Percentiles rank a stretch among this genome's conserved stretches.
These are phyloP conservation scores for Tapera naevia DNA, from an alignment of 2,797 vertebrate species.

Conservation along the genomic window DNA sequence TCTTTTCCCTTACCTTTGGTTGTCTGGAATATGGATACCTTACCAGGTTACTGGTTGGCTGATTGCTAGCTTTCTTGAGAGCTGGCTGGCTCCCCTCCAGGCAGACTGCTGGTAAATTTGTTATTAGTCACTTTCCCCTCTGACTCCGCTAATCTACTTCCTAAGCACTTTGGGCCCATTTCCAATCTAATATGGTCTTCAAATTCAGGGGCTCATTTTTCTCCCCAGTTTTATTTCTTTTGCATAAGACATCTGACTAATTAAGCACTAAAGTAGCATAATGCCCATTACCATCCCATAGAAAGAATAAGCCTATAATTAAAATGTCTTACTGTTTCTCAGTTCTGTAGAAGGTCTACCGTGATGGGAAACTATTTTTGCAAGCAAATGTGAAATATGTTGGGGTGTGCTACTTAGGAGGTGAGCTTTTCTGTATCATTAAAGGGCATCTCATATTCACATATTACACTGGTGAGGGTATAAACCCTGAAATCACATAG, in stretches of 20 bases:
- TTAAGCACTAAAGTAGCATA: background rate
- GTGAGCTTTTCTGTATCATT: background rate
- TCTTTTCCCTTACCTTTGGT: constrained; percentile 59
- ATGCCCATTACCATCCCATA: background rate
- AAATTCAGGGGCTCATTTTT: background rate
- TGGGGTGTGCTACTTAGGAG: background rate
- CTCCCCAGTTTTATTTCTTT: background rate
- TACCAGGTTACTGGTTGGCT: constrained; percentile 58
- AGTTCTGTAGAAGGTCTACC: background rate
- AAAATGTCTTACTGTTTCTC: background rate
- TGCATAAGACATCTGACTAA: background rate
- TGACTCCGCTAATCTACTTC: background rate
- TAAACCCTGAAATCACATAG: background rate
- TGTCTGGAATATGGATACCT: constrained; percentile 30
- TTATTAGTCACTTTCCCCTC: constrained; percentile 40
- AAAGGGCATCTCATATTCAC: background rate
- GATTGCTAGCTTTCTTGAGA: constrained; percentile 50
- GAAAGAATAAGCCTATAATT: background rate
- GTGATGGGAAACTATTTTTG: background rate
- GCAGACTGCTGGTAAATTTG: constrained; percentile 63
- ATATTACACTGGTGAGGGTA: background rate
- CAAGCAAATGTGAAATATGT: background rate
- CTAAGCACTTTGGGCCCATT: background rate
- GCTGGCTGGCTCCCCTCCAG: constrained; percentile 43
- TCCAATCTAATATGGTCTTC: background rate